Evolutionary conservation across 2,797 vertebrate genomes (phyloP), one percentile per base, ranked within the genome.

Genomic region (Gila robusta): DNA sequence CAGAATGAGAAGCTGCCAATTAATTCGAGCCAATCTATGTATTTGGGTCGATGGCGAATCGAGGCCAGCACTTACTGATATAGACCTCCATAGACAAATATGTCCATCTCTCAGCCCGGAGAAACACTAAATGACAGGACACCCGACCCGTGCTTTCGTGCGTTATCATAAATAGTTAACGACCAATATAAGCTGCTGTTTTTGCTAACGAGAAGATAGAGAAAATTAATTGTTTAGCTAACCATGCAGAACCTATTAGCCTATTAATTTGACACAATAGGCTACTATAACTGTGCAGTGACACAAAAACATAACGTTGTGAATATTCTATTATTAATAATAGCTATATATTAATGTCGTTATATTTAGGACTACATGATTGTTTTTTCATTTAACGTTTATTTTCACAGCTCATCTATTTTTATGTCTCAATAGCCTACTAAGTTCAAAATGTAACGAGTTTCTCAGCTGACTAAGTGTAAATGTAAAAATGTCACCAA

Each of bases 21-120:
- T 81, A 44, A 82, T 82, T 77, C 52, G 41, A 64, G 62, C 71
- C 62, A 62, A 49, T 78, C 23, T 74, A 21, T 79, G 28, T 74
- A 82, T 71, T 64, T 62, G 52, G 76, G 76, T 72, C 64, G 64
- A 52, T 59, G 26, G 26, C 37, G 56, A 83, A 71, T 82, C 41
- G 17, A 76, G 54, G 64, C 2, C 47, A 70, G 47, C 19, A 56
- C 5, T 32, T 16, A 26, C 17, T 28, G 70, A 54, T 76, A 19
- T 74, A 37, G 17, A 49, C 23, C 17, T 16, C 32, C 28, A 47
- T 26, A 67, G 41, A 10, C 5, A 67, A 26, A 59, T n/a, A 17
- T 14, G 10, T 21, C 16, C 6, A 35, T 66, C 8, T 44, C 10
- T 37, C 21, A 77, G 23, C 74, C 11, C 49, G 21, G 73, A 37